Percentiles rank a stretch among this genome's conserved stretches.
phyloP scores from a whole-genome alignment of 92 coral and sea anemone genomes.

The Paragorgia papillata region DNA sequence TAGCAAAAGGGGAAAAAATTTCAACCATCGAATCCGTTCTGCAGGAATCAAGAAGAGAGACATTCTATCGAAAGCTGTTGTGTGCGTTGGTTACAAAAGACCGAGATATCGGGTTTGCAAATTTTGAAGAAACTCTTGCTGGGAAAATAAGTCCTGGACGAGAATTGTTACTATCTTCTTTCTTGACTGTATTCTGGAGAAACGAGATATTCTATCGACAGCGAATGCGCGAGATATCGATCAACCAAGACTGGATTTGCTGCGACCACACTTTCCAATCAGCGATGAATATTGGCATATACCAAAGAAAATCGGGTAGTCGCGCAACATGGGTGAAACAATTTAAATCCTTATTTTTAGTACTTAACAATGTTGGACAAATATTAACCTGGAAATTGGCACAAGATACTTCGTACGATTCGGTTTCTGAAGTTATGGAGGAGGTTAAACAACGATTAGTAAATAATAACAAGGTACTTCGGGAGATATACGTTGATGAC shows the following conservation, averaged over 20 bases:
- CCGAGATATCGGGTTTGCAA: conserved; percentile 22
- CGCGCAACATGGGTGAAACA: conserved; percentile 17
- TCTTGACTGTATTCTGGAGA: conserved; percentile 47
- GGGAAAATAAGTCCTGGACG: conserved; percentile 44
- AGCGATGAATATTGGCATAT: conserved; percentile 7
- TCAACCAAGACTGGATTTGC: conserved; percentile 55
- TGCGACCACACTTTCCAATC: conserved; percentile 66
- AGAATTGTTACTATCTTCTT: conserved; percentile 41
- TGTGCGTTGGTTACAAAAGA: neutral
- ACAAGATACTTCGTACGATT: too few relatives aligned
- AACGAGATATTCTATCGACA: conserved; percentile 39
- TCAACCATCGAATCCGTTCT: conserved; percentile 14
- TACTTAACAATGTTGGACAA: conserved; percentile 21
- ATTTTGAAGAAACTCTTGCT: neutral
- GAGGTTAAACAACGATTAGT: too few relatives aligned
- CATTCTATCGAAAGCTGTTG: neutral
- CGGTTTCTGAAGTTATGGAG: too few relatives aligned
- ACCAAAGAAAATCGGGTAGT: neutral
- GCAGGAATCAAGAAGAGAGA: neutral
- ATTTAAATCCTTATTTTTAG: conserved; percentile 7
- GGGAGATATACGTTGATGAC: too few relatives aligned
- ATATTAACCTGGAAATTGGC: conserved; percentile 14
- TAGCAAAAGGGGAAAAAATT: conserved; percentile 50
- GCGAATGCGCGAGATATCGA: conserved; percentile 45
- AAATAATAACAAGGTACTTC: too few relatives aligned